phyloP scores from a whole-genome alignment of 2,888 invertebrate species.

The Hypomecis punctinalis region DNA sequence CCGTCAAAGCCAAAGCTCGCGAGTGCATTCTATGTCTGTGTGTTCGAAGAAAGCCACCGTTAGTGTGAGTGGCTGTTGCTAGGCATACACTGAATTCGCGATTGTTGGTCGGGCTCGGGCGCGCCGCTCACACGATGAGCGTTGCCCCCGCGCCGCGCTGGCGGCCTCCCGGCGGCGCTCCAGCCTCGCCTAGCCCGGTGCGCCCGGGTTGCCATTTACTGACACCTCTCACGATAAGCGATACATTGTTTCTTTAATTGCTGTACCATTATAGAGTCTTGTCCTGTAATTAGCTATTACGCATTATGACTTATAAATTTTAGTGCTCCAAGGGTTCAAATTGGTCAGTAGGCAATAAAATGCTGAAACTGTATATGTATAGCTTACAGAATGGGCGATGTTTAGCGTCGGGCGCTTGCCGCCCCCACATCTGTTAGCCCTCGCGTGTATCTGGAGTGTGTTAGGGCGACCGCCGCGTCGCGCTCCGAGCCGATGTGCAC shows the following conservation, averaged over 20 bases:
- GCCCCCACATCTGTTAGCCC: conserved; percentile 48
- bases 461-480: conserved; percentile 74
- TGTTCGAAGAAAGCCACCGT: conserved; percentile 70
- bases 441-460: conserved; percentile 50
- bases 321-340: conserved; percentile 11
- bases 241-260: conserved; percentile 58
- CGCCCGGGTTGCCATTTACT: conserved; percentile 53
- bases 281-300: conserved; percentile 32
- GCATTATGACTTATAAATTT: conserved; percentile 20
- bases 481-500: conserved; percentile 67
- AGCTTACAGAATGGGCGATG: conserved; percentile 4
- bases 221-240: conserved; percentile 61
- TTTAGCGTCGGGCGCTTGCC: conserved; percentile 18
- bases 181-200: conserved; percentile 28
- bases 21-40: conserved; percentile 65
- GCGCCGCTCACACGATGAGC: conserved; percentile 82
- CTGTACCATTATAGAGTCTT: conserved; percentile 40
- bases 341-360: conserved; percentile 5
- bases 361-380: conserved; percentile 4
- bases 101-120: conserved; percentile 72
- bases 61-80: conserved; percentile 78
- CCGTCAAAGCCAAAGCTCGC: conserved; percentile 63
- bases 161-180: conserved; percentile 37
- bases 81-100: conserved; percentile 80
- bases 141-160: conserved; percentile 70